A percentile compares a stretch with the other conserved stretches of the same genome.
These are phyloP conservation scores for Teinopalpus imperialis DNA, from an alignment of 2,888 invertebrate species.

Conservation along the genomic window DNA sequence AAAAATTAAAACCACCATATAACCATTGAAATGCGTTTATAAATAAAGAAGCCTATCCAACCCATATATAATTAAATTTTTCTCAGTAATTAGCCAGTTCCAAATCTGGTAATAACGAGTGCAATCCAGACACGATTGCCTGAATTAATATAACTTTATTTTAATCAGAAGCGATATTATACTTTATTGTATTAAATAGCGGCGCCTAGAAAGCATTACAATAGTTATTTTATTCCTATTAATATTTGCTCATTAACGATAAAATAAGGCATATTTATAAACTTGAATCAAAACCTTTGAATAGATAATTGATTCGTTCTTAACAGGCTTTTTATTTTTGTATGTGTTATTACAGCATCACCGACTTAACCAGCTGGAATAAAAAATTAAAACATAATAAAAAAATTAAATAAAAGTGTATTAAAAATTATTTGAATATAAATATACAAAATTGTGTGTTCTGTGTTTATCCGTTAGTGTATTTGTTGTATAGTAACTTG, in stretches of 20 bases:
- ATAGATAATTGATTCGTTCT: too few relatives aligned
- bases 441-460: constrained; percentile 26
- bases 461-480: constrained; percentile 36
- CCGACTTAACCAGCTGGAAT: not conserved
- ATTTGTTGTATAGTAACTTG: constrained; percentile 20
- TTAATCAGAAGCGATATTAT: too few relatives aligned
- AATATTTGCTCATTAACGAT: too few relatives aligned
- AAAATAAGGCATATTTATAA: too few relatives aligned
- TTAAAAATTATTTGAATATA: not conserved
- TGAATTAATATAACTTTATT: not conserved
- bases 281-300: too few relatives aligned
- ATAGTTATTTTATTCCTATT: too few relatives aligned
- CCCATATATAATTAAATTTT: not conserved
- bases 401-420: not conserved
- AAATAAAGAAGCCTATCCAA: not conserved
- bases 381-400: not conserved
- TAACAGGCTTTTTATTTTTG: too few relatives aligned
- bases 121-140: not conserved
- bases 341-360: not conserved
- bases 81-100: not conserved
- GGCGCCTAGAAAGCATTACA: too few relatives aligned
- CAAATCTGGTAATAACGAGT: not conserved
- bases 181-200: too few relatives aligned
- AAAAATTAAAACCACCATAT: too few relatives aligned
- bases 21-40: not conserved